Percentiles rank a stretch among this genome's conserved stretches.
phyloP scores from a whole-genome alignment of 2,113 vertebrate genomes.

The Salvelinus fontinalis region DNA sequence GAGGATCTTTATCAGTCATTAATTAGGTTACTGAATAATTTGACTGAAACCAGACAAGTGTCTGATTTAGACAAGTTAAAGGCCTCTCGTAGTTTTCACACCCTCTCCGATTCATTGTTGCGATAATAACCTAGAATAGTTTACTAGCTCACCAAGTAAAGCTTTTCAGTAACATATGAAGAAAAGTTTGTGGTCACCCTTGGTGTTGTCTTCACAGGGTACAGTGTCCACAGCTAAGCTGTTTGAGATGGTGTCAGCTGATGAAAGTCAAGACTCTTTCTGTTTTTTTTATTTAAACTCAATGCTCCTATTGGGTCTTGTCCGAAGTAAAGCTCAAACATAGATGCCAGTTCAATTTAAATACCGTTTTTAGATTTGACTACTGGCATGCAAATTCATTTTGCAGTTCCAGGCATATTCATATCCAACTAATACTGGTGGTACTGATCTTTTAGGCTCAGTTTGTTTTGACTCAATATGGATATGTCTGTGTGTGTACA shows the following conservation, averaged over 20 bases:
- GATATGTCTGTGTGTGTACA: background rate
- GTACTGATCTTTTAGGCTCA: no score
- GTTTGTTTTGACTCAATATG: no score
- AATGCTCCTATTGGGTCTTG: no score
- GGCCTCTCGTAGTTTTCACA: background rate
- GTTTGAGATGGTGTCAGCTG: background rate
- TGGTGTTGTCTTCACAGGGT: background rate
- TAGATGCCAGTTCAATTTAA: no score
- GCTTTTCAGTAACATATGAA: background rate
- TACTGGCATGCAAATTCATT: no score
- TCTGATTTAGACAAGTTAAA: background rate
- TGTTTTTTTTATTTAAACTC: background rate
- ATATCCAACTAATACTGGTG: no score
- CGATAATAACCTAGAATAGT: background rate
- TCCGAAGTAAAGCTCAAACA: no score
- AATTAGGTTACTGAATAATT: background rate
- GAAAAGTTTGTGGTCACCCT: background rate
- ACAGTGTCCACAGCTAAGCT: background rate
- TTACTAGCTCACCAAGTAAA: background rate
- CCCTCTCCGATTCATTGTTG: background rate
- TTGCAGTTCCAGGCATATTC: no score
- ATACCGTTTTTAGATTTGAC: no score
- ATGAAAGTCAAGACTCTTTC: background rate
- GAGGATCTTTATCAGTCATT: slow-evolving; percentile 10
- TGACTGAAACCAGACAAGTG: background rate